phyloP scores from a whole-genome alignment of 1,140 invertebrate genomes.

The Platorchestia sp. region DNA sequence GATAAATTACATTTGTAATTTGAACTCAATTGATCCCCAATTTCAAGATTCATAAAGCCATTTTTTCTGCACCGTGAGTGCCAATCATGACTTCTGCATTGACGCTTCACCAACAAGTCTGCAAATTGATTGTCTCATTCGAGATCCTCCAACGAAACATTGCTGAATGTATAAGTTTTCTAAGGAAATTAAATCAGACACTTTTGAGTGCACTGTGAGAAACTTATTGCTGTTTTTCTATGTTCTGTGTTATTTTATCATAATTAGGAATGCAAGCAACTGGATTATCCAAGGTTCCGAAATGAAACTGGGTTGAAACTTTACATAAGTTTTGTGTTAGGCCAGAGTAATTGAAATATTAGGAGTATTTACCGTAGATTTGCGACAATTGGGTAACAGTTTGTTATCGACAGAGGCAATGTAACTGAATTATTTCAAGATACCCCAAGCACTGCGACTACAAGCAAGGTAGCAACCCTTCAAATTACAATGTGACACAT shows the following conservation, averaged over 20 bases:
- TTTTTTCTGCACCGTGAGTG: neutral
- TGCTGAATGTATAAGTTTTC: no score
- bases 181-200: neutral
- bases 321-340: neutral
- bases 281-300: no score
- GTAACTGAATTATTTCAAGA: neutral
- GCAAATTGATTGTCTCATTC: no score
- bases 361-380: conserved; percentile 15
- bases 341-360: neutral
- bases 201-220: neutral
- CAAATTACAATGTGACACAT: neutral
- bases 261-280: neutral
- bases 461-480: neutral
- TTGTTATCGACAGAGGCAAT: neutral
- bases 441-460: neutral
- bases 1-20: no score
- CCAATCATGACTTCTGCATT: no score
- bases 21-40: no score
- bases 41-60: neutral
- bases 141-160: no score
- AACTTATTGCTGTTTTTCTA: neutral
- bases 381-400: neutral
- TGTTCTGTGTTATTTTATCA: neutral
- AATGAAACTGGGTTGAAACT: no score
- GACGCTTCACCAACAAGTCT: no score